Base-by-base conservation (phyloP, 2,888 invertebrate species). In the Drosophila meridiana region DNA sequence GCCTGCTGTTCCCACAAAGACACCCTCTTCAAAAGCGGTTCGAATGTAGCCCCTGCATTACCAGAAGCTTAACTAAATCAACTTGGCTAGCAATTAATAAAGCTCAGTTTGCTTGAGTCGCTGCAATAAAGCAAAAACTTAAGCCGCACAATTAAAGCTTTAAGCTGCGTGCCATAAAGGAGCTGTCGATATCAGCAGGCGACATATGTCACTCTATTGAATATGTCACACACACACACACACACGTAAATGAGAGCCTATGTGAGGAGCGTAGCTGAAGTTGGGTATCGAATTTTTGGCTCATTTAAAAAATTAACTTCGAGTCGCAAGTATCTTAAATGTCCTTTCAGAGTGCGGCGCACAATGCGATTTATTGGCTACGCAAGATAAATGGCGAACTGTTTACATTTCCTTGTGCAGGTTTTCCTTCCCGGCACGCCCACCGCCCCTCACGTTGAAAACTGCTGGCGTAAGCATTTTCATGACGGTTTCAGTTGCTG, bases 311-410 rank as follows among this genome's bases (percentile, higher is more conserved):
- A 84, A 84, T 84, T 89, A 84, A 84, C 89, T 84, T 69, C 73
- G 70, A 79, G 70, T 69, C 50, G 62, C 34, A 69, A 68, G 68
- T 68, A 69, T 58, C 81, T 77, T 77, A 66, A 78, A 73, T 77
- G 78, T 69, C 60, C 76, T 71, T 63, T 61, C 75, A 38, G 63
- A 55, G 61, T 71, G 69, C 58, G 73, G 70, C 64, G 40, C 55
- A 76, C 73, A 79, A 88, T 77, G 88, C 84, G 82, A 87, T 87
- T 87, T 87, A 87, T 87, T 87, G 87, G 87, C 82, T 64, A 83
- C 82, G 75, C 69, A 90, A 90, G 87, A 87, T 87, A 87, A 87
- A 87, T 87, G 89, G 87, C 81, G 74, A 84, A 89, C 83, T 89
- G 85, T 86, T 89, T 89, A 89, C 85, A 86, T 80, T 86, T 89